Evolutionary conservation across 2,888 invertebrate genomes (phyloP).

Genomic region (Caenorhabditis sp.): DNA sequence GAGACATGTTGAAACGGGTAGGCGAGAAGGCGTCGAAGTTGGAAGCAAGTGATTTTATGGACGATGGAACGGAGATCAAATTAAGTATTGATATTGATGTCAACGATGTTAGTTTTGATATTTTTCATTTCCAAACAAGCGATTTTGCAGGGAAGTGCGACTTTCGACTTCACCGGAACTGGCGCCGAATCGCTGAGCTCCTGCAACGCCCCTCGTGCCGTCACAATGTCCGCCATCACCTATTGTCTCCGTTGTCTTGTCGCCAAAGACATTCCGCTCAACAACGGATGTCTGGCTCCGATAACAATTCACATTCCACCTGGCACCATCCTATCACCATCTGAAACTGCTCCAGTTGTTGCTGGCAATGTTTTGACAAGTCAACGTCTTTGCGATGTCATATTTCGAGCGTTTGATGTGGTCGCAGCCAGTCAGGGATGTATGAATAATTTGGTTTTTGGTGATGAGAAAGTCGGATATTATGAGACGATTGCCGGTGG

Average conservation of each 20-base stretch:
- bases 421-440: constrained; percentile 85
- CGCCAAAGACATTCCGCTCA: constrained; percentile 93
- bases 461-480: constrained; percentile 89
- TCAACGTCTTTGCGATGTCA: constrained; percentile 94
- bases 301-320: constrained; percentile 75
- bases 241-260: constrained; percentile 97
- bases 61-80: constrained; percentile 88
- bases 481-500: constrained; percentile 98
- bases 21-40: constrained; percentile 27
- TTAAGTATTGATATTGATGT: constrained; percentile 83
- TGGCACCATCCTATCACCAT: constrained; percentile 88
- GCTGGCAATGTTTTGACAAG: constrained; percentile 98
- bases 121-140: not conserved
- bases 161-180: constrained; percentile 80
- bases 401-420: constrained; percentile 84
- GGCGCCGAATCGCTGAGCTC: constrained; percentile 95
- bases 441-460: constrained; percentile 98
- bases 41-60: constrained; percentile 78
- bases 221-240: constrained; percentile 92
- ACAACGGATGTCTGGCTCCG: constrained; percentile 93
- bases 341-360: constrained; percentile 92
- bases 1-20: constrained; percentile 81
- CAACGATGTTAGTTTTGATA: constrained; percentile 74
- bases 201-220: constrained; percentile 86
- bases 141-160: constrained; percentile 72